Evolutionary conservation across 2,113 vertebrate genomes (phyloP), one percentile per base, ranked within the genome.

Genomic region (Mirza zaza): DNA sequence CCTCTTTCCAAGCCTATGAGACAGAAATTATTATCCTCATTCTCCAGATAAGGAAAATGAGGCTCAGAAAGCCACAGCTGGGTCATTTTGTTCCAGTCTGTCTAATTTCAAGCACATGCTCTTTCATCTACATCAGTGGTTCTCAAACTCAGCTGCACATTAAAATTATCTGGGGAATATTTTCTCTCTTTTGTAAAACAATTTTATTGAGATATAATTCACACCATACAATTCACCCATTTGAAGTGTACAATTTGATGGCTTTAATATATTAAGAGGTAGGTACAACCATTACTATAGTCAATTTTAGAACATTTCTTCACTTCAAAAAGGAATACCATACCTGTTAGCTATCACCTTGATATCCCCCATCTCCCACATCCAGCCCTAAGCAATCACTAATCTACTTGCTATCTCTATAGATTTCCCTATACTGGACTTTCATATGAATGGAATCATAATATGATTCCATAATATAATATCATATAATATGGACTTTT

Each of bases 41-140:
- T 94, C 91, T 92, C 61, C 76, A 84, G 65, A 94, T 50, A 77
- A 96, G 71, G 91, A 91, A 97, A 95, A 94, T 67, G 81, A 97
- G 57, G 67, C 59, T 82, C 45, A 67, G 76, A 70, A 67, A 95
- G 63, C 29, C 42, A 91, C 73, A 77, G 61, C 87, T 82, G 73
- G 87, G 87, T 92, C 90, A 84, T 92, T 75, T 95, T 84, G 68
- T 80, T 83, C 36, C 63, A 36, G 59, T 87, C 61, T 61, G 29
- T 80, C 73, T 71, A 79, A 82, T 84, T 94, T 81, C 59, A 84
- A 71, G 36, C 55, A 20, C 52, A 21, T 23, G 21, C 29, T 71
- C 67, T 73, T 83, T 92, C 70, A 71, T 36, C 29, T 79, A 11
- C 1, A 52, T 48, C 23, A 39, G 25, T 50, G 84, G 34, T 39